Base-by-base conservation (phyloP, 2,113 vertebrate species). In the Tricholaema leucomelas region DNA sequence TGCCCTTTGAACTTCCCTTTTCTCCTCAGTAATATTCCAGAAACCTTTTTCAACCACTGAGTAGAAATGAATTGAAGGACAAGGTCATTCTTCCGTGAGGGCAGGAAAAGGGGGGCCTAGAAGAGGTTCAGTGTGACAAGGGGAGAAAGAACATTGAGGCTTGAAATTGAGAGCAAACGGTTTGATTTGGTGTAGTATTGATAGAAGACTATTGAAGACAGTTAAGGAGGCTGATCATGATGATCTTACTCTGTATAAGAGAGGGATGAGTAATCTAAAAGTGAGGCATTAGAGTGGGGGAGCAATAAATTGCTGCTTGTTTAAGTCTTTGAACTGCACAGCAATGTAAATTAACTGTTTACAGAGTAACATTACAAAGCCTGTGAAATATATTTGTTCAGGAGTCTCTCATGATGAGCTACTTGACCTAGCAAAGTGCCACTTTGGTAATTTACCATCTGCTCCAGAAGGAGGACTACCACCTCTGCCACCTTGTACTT, bases 361-460 rank as follows among this genome's bases (percentile, higher is more conserved):
- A 52, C 36, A 64, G 44, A 73, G 25, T 74, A 63, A 36, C 27
- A 11, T 55, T 35, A 79, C 15, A 15, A 78, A 73, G 12, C 72
- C 21, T 42, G 13, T 82, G 66, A 64, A 91, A 74, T 77, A 6
- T 36, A 80, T 97, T 85, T 83, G 30, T 96, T 96, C 96, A 99
- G 99, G 99, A 30, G 98, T 99, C 81, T 98, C 91, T 69, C 99
- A 99, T 1, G 88, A 98, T 31, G 98, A 99, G 50, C 97, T 99
- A 42, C 98, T 98, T 27, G 98, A 99, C 72, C 96, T 99, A 94
- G 99, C 99, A 0, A 98, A 98, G 84, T 98, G 98, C 95, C 99
- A 99, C 94, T 99, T 99, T 86, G 99, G 99, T 75, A 98, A 98
- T 85, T 97, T 99, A 90, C 97, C 98, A 1, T 97, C 98, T 33